Conservation (phyloP, 2,888 invertebrate species). For the Octodonta nipae region DNA sequence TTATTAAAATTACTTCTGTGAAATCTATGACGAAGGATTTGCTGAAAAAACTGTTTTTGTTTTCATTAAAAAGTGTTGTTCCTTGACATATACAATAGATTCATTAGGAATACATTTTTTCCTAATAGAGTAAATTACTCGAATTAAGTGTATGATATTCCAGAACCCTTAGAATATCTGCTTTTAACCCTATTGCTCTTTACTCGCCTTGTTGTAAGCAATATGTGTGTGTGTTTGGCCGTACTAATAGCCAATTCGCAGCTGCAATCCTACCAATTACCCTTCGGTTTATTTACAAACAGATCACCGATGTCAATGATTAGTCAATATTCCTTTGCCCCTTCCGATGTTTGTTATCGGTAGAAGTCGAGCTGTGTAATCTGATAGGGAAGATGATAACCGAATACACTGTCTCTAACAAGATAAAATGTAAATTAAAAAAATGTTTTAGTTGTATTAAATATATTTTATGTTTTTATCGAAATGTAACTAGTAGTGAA, state of each 20-base stretch:
- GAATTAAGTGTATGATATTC: too few species aligned
- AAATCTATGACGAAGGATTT: too few species aligned
- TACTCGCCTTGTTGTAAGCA: background rate
- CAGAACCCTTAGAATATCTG: too few species aligned
- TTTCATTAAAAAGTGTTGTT: too few species aligned
- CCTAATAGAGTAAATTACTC: too few species aligned
- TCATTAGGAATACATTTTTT: too few species aligned
- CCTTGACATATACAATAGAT: too few species aligned
- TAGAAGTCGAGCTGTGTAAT: slow-evolving; percentile 5
- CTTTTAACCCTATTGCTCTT: slow-evolving; percentile 4
- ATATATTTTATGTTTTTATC: too few species aligned
- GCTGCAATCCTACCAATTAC: slow-evolving; percentile 33
- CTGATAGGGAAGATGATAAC: too few species aligned
- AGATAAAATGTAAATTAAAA: too few species aligned
- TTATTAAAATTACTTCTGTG: too few species aligned
- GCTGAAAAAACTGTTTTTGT: too few species aligned
- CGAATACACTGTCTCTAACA: slow-evolving; percentile 1
- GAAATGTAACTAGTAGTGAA: background rate
- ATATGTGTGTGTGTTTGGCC: slow-evolving; percentile 34
- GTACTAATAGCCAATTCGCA: slow-evolving; percentile 41
- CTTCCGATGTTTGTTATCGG: slow-evolving; percentile 5
- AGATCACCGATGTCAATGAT: slow-evolving; percentile 20
- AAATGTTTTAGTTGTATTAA: background rate
- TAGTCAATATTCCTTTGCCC: slow-evolving; percentile 15
- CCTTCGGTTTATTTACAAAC: slow-evolving; percentile 32